Evolutionary conservation across 2,888 invertebrate genomes (phyloP), one percentile per base, ranked within the genome.

Genomic region (Pimpla rufipes): DNA sequence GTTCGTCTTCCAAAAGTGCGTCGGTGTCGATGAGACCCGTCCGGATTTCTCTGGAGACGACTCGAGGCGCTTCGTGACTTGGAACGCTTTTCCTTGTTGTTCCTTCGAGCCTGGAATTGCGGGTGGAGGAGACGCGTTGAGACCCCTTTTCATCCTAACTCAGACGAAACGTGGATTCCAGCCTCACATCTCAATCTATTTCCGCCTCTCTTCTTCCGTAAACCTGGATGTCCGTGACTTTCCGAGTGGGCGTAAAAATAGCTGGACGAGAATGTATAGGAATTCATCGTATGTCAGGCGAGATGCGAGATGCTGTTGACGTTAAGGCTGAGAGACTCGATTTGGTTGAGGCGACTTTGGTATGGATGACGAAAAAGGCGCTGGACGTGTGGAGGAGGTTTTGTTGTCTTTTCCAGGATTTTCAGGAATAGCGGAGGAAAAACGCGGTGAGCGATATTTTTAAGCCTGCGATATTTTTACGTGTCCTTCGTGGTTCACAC

Each of bases 401-500:
- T n/a, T 6, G 35, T 23, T 52, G 13, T 35, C 47, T 29, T 11
- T 55, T n/a, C 55, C 47, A 23, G 7, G 6, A 8, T 50, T 62
- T 13, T 37, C 62, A 16, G 59, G 70, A 79, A 79, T 79, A 79
- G 21, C 55, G 13, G 45, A 37, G 47, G 88, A 88, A 84, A 88
- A 86, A 87, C 83, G 59, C 71, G 87, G 88, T 87, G 86, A 83
- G 70, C 66, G 67, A 80, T 67, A 77, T 64, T 70, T 45, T 64
- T 62, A 64, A 35, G 35, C 11, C 40, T 37, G 23, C 50, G 18
- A 23, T 29, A 18, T 62, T 8, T 3, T 5, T 5, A 29, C 29
- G 29, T 29, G 16, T n/a, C 8, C 4, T 8, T 8, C 18, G 29
- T 16, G 40, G 29, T 67, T n/a, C n/a, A n/a, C n/a, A n/a, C n/a